Conservation (phyloP, 2,888 invertebrate species). For the Mantis religiosa region DNA sequence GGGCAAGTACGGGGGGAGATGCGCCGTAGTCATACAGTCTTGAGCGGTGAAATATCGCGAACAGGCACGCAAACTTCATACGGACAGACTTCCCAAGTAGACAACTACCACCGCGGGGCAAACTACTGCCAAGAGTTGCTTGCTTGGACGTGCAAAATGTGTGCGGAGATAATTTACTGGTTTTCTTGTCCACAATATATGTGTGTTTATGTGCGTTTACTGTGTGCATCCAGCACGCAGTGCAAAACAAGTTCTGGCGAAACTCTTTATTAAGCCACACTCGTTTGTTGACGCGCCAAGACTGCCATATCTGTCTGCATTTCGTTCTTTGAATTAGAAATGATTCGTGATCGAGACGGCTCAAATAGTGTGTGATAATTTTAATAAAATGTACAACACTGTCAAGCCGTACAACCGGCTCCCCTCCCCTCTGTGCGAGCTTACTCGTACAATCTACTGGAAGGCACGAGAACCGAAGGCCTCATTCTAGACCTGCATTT, state of each 20-base stretch:
- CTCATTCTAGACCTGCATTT: too few species aligned
- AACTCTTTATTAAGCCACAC: background rate
- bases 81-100: conserved; percentile 8
- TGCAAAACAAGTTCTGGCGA: background rate
- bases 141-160: conserved; percentile 5
- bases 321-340: background rate
- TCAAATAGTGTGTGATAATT: too few species aligned
- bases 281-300: background rate
- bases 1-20: conserved; percentile 21
- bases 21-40: conserved; percentile 18
- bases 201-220: background rate
- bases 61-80: conserved; percentile 12
- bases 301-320: background rate
- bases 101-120: background rate
- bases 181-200: background rate
- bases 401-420: too few species aligned
- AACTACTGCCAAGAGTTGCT: background rate
- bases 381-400: too few species aligned
- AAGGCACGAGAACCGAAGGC: too few species aligned
- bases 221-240: background rate
- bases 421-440: too few species aligned
- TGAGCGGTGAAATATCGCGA: conserved; percentile 22
- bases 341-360: background rate
- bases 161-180: conserved; percentile 3
- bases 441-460: too few species aligned